These are phyloP conservation scores for Nycticorax nycticorax DNA, from an alignment of 2,113 vertebrate species.

Conservation along the genomic window DNA sequence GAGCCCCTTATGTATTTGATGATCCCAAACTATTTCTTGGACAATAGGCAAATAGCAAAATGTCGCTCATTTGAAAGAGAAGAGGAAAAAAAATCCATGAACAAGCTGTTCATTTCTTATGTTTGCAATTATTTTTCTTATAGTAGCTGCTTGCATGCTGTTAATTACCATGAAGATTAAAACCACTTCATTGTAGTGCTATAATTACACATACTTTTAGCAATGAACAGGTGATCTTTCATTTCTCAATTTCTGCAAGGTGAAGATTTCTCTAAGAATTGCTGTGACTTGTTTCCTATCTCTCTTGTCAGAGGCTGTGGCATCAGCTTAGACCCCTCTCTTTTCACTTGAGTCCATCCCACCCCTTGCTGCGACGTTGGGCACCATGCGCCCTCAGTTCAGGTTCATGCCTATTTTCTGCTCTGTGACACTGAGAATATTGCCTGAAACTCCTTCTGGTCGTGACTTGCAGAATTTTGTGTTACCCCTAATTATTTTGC, in stretches of 20 bases:
- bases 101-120: not conserved
- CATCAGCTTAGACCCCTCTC: not conserved
- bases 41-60: constrained; percentile 50
- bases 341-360: not conserved
- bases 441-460: not conserved
- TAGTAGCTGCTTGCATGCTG: not conserved
- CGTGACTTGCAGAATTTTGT: not conserved
- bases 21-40: constrained; percentile 48
- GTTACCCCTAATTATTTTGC: not conserved
- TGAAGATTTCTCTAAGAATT: not conserved
- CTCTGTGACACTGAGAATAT: not conserved
- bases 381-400: too few relatives aligned
- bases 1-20: constrained; percentile 68
- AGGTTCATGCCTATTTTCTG: not conserved
- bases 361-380: not conserved
- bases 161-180: not conserved
- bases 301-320: not conserved
- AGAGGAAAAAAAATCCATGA: not conserved
- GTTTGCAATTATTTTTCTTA: not conserved
- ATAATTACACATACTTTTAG: not conserved
- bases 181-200: not conserved
- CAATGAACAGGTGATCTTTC: not conserved
- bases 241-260: not conserved
- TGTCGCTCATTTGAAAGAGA: not conserved
- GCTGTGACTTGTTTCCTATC: not conserved